phyloP scores from a whole-genome alignment of 2,113 vertebrate species.

The Vidua macroura region DNA sequence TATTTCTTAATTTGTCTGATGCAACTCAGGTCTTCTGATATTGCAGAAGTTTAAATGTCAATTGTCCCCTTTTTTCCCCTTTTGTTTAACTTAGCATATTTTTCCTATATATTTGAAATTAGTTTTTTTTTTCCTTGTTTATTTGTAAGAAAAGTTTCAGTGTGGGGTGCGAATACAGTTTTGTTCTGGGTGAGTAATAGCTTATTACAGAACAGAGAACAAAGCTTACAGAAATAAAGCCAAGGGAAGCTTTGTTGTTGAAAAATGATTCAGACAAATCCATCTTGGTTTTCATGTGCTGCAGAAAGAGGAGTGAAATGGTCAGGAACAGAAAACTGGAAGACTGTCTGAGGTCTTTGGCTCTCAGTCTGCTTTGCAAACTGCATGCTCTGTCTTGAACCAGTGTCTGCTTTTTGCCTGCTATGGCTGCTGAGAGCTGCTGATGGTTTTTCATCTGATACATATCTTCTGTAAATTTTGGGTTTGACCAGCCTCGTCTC shows the following conservation, averaged over 20 bases:
- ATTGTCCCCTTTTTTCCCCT: not conserved
- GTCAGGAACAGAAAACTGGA: not conserved
- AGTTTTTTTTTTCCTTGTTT: not conserved
- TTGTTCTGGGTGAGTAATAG: conserved; percentile 29
- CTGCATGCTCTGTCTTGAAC: not conserved
- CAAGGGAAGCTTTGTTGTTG: conserved; percentile 7
- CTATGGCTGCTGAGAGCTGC: not conserved
- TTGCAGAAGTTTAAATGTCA: not conserved
- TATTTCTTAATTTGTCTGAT: not conserved
- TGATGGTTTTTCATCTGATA: not conserved
- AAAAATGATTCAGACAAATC: conserved; percentile 3
- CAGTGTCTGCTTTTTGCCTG: not conserved
- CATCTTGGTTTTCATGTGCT: not conserved
- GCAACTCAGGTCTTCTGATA: not conserved
- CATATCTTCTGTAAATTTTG: not conserved
- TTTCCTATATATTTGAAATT: not conserved
- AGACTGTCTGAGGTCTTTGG: not conserved
- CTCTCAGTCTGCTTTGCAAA: not conserved
- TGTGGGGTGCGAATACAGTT: not conserved
- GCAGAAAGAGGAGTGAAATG: not conserved
- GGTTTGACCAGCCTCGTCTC: not conserved
- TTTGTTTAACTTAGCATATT: not conserved
- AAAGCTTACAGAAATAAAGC: conserved; percentile 22
- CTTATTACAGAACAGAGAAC: conserved; percentile 10
- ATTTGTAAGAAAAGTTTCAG: conserved; percentile 7